phyloP scores from a whole-genome alignment of 53 echinoderm and acorn worm species.

The Apostichopus leukothele region DNA sequence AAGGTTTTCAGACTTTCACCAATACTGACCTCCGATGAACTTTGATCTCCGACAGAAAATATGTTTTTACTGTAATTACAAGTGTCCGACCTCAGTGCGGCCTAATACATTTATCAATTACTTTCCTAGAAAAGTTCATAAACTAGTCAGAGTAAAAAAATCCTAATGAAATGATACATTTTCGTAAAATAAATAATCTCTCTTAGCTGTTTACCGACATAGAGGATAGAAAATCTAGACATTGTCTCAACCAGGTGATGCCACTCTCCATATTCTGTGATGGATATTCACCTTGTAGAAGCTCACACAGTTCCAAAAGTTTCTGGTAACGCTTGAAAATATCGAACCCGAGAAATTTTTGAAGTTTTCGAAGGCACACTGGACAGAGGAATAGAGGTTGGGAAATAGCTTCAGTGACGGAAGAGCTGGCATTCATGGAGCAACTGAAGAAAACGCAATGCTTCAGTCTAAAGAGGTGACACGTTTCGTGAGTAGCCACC shows the following conservation, averaged over 20 bases:
- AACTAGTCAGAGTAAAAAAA: too few relatives aligned
- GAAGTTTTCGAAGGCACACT: conserved; percentile 89
- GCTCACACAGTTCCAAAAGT: conserved; percentile 54
- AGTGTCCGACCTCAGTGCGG: too few relatives aligned
- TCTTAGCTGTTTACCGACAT: too few relatives aligned
- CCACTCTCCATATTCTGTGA: conserved; percentile 52
- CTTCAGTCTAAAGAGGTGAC: conserved; percentile 82
- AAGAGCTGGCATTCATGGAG: conserved; percentile 91
- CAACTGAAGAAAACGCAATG: conserved; percentile 95
- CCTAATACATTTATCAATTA: too few relatives aligned
- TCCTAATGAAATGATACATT: too few relatives aligned
- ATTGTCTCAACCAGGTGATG: conserved; percentile 62
- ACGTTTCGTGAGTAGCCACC: conserved; percentile 91
- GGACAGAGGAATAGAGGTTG: conserved; percentile 93
- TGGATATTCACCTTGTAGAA: conserved; percentile 65
- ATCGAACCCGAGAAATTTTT: conserved; percentile 77
- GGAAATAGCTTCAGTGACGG: conserved; percentile 64
- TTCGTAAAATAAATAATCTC: too few relatives aligned
- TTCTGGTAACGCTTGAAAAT: conserved; percentile 60
- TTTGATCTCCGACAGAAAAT: too few relatives aligned
- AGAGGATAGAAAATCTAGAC: conserved; percentile 53
- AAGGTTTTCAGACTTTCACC: too few relatives aligned
- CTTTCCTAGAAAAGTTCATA: too few relatives aligned
- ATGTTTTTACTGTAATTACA: too few relatives aligned
- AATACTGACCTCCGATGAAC: too few relatives aligned